Evolutionary conservation across 1,140 invertebrate genomes (phyloP).

Genomic region (Eriosoma lanigerum): DNA sequence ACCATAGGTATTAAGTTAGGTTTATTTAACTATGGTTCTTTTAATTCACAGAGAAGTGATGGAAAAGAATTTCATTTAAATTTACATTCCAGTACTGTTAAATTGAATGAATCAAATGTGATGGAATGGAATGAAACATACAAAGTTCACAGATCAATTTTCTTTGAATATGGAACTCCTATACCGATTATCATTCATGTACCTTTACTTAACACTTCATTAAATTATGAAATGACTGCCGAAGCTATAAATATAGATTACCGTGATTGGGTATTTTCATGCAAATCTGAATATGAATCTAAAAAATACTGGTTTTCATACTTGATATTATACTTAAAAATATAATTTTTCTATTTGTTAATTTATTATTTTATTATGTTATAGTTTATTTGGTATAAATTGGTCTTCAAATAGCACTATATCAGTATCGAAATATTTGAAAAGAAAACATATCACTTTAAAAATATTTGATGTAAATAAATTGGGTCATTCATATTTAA

Average conservation of each 20-base stretch:
- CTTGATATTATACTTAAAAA: not conserved
- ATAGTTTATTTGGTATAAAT: not conserved
- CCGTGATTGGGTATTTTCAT: slow-evolving; percentile 48
- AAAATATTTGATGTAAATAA: not conserved
- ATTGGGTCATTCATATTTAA: slow-evolving; percentile 17
- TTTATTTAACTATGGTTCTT: too few relatives aligned
- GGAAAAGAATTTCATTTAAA: slow-evolving; percentile 25
- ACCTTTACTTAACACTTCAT: not conserved
- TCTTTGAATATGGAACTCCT: slow-evolving; percentile 8
- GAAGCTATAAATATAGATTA: slow-evolving; percentile 51
- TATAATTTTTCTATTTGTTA: not conserved
- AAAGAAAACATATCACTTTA: slow-evolving; percentile 41
- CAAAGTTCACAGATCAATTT: slow-evolving; percentile 19
- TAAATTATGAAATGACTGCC: slow-evolving; percentile 41
- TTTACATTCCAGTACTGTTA: slow-evolving; percentile 13
- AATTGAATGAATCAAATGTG: slow-evolving; percentile 31
- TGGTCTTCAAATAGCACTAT: slow-evolving; percentile 40
- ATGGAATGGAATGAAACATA: slow-evolving; percentile 46
- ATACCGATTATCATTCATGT: slow-evolving; percentile 26
- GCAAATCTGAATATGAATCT: slow-evolving; percentile 32
- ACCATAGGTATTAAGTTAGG: too few relatives aligned
- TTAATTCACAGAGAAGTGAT: slow-evolving; percentile 54
- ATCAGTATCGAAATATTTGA: slow-evolving; percentile 45
- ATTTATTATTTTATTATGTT: too few relatives aligned
- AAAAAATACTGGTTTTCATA: slow-evolving; percentile 15